Base-by-base conservation (phyloP, 2,113 vertebrate genomes). In the Trinectes maculatus region DNA sequence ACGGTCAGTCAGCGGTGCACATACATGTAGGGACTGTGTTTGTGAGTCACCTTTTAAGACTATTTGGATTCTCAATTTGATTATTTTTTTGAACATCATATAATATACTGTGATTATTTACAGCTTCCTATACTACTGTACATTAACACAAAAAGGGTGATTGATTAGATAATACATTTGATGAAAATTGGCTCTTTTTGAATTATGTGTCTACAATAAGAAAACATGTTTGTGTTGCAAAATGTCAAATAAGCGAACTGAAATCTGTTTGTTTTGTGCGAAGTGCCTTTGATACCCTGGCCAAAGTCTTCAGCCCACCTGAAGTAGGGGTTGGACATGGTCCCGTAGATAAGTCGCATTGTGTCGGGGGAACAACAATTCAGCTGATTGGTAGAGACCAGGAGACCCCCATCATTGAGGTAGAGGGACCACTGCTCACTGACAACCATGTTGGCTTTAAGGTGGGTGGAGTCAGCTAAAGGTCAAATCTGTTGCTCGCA, bases 261-360 rank as follows among this genome's bases (percentile, higher is more conserved):
- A 67, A 62, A 47, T 34, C 13, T 40, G 4, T 65, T 9, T 63
- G 29, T 79, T 21, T 77, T 80, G 3, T 21, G 6, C 61, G 12
- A 85, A 99, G 98, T 92, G 98, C 98, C 87, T 99, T 99, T 84
- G 97, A 99, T 85, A 98, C 98, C 55, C 92, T 99, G 92, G 97
- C 98, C 80, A 99, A 99, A 95, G 98, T 98, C 63, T 94, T 99
- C 87, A 98, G 92, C 88, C 94, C 98, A 44, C 77, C 93, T 66
- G 96, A 99, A 49, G 83, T 80, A 62, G 67, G 89, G 43, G 78
- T 90, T 1, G 88, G 91, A 71, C 94, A 93, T 44, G 93, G 89
- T 85, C 71, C 94, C 83, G 85, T 88, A 13, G 94, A 96, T 6
- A 94, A 94, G 24, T 64, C 92, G 12, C 95, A 95, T 22, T 84